Evolutionary conservation across 2,113 vertebrate genomes (phyloP).

Genomic region (Tragulus kanchil): DNA sequence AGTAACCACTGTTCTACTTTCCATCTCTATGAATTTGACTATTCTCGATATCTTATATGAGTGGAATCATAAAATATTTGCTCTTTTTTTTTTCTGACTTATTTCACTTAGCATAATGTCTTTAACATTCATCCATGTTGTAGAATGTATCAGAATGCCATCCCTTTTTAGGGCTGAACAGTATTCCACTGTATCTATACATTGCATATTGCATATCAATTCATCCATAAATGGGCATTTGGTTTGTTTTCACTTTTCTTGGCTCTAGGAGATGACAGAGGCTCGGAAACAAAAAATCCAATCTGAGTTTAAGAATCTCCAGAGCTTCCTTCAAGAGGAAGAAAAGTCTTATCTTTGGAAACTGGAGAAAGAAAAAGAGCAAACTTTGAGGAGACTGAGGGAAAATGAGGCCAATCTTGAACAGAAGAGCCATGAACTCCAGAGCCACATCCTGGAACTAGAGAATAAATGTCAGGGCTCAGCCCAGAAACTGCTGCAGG

Average conservation of each 20-base stretch:
- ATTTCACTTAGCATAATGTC: neutral
- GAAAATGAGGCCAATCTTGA: neutral
- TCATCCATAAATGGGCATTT: neutral
- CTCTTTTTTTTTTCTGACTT: neutral
- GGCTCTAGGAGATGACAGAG: slow-evolving; percentile 30
- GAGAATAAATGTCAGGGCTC: slow-evolving; percentile 55
- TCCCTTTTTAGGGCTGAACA: neutral
- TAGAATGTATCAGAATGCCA: neutral
- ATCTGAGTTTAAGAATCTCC: slow-evolving; percentile 56
- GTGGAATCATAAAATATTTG: neutral
- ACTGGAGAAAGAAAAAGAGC: slow-evolving; percentile 59
- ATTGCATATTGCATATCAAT: neutral
- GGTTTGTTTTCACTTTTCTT: neutral
- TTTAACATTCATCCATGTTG: neutral
- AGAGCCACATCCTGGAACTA: slow-evolving; percentile 30
- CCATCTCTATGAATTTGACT: neutral
- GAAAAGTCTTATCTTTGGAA: slow-evolving; percentile 45
- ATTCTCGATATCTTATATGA: neutral
- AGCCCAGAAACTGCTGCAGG: slow-evolving; percentile 62
- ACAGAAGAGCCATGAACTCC: neutral
- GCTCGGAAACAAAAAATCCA: slow-evolving; percentile 45
- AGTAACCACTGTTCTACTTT: neutral
- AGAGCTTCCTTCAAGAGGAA: slow-evolving; percentile 45
- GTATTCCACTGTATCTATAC: no score
- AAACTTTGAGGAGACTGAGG: neutral